phyloP scores from a whole-genome alignment of 2,113 vertebrate species.

The Tretioscincus oriximinensis region DNA sequence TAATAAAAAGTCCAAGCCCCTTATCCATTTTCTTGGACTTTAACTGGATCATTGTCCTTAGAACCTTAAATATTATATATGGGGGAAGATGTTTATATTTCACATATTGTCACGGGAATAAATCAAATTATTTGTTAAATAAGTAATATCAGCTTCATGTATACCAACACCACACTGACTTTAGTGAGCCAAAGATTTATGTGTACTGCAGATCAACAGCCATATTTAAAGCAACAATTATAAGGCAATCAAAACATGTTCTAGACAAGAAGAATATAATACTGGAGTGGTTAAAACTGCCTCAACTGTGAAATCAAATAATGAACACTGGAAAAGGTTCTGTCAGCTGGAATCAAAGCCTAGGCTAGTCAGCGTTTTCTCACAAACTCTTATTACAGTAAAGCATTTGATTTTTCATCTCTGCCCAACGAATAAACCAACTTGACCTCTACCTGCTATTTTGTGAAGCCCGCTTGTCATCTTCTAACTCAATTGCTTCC shows the following conservation, averaged over 20 bases:
- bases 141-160: slow-evolving; percentile 20
- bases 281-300: slow-evolving; percentile 76
- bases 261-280: slow-evolving; percentile 71
- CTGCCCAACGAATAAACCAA: slow-evolving; percentile 78
- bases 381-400: slow-evolving; percentile 80
- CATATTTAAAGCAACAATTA: slow-evolving; percentile 67
- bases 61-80: no score
- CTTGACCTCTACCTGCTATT: slow-evolving; percentile 77
- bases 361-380: slow-evolving; percentile 84
- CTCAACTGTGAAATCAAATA: slow-evolving; percentile 85
- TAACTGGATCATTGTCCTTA: no score
- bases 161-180: slow-evolving; percentile 45
- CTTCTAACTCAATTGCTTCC: slow-evolving; percentile 64
- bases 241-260: slow-evolving; percentile 70
- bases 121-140: not conserved
- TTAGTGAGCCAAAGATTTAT: slow-evolving; percentile 36
- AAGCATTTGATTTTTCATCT: slow-evolving; percentile 75
- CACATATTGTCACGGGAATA: not conserved
- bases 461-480: slow-evolving; percentile 59
- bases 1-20: no score
- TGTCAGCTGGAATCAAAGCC: slow-evolving; percentile 88
- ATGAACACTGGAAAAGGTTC: slow-evolving; percentile 87
- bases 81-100: no score
- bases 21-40: no score
- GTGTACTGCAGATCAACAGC: slow-evolving; percentile 42